Base-by-base conservation (phyloP, 2,113 vertebrate genomes). In the Oryzias javanicus region DNA sequence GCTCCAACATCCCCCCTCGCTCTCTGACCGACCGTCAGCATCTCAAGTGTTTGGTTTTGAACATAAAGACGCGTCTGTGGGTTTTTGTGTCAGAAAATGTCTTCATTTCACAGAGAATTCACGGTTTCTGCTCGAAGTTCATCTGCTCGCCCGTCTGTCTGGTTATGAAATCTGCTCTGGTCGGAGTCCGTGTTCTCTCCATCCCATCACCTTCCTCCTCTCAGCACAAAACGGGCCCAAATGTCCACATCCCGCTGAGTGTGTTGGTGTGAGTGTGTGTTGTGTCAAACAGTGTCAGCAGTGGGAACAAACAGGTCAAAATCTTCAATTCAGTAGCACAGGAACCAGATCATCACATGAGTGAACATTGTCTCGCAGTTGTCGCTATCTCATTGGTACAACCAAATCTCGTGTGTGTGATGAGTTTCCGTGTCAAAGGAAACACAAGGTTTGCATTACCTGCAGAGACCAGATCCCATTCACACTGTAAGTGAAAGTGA, bases 81-180 rank as follows among this genome's bases (percentile, higher is more conserved):
- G 35, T 12, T 35, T 10, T 35, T 35, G 35, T 35, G 8, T 35
- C 8, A 35, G 35, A 35, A 10, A n/a, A 29, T 20, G 40, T 42
- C 16, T 51, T 35, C 22, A 18, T 62, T 42, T 7, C 44, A 52
- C 49, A 4, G 41, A 5, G 29, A 47, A 40, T 48, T 7, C 51
- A 22, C 53, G 55, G 29, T 50, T 35, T 52, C 49, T 49, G 46
- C 42, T 59, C 55, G 60, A 78, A 18, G 51, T 67, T 79, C 71
- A 71, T 78, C 72, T 78, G 77, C 13, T 74, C 69, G 16, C 50
- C 75, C 72, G 42, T 79, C 80, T 83, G 80, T 79, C 72, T 54
- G 48, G 50, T 78, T 75, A 76, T 56, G 25, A 82, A 80, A 64
- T 40, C 51, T 54, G 53, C 57, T 13, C 60, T 20, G 54, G 40